Conservation (phyloP, 37 sponge, comb jelly and placozoan species). For the Petrosia ficiformis region DNA sequence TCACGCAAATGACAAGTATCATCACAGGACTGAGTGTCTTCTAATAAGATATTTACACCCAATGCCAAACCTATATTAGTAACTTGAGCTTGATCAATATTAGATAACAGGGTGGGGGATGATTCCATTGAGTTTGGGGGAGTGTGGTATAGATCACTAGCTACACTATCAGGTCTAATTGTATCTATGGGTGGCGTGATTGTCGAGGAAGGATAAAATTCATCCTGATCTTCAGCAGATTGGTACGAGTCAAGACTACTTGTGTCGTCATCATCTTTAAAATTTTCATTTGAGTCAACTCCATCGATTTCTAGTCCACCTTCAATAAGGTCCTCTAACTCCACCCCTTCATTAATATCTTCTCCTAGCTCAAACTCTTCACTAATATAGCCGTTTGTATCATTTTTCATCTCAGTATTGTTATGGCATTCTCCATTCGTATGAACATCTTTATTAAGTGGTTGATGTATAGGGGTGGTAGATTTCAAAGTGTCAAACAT, state of each 20-base stretch:
- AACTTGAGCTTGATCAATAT: neutral
- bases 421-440: neutral
- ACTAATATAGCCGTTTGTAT: neutral
- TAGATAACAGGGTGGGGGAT: neutral
- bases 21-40: neutral
- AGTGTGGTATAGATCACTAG: slow-evolving; percentile 7
- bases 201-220: neutral
- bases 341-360: slow-evolving; percentile 10
- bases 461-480: neutral
- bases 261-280: neutral
- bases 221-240: neutral
- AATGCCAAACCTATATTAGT: neutral
- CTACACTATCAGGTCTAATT: neutral
- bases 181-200: neutral
- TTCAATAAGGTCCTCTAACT: neutral
- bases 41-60: neutral
- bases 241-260: slow-evolving; percentile 6
- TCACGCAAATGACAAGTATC: neutral
- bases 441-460: neutral
- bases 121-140: neutral
- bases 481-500: neutral
- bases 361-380: neutral
- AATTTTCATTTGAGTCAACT: neutral
- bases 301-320: too few species aligned
- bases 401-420: neutral